Evolutionary conservation across 2,888 invertebrate species (phyloP), one percentile per base, ranked within the genome.

Genomic region (Perdita meconis): DNA sequence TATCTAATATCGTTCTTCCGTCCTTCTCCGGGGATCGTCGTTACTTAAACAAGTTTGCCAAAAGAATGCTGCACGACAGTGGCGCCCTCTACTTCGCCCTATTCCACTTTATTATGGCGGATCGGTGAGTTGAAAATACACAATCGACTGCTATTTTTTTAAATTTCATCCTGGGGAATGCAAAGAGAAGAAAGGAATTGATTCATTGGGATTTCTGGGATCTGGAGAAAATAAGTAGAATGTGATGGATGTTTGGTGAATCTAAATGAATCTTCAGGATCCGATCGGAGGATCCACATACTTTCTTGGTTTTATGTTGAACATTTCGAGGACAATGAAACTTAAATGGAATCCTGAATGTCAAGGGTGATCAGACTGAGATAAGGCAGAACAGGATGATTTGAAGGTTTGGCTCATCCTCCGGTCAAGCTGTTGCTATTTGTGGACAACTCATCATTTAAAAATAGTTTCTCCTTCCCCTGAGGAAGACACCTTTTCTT

Each of bases 1-100:
- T 30, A 50, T 56, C 66, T 65, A 71, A 70, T 19, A 22, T 66
- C 47, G 51, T 66, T 74, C 73, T 72, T 71, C 19, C 57, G 57
- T 74, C 63, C 38, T 44, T 34, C 47, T 12, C 36, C 53, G 53
- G 12, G 13, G 30, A 38, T 30, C 47, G 2, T 8, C 19, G 55
- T 70, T 30, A 2, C 19, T 34, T 30, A 30, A 13, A 40, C 2
- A 6, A 13, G 1, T 55, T 30, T 0, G 3, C 13, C 12, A 5
- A 30, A 19, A 19, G 5, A 40, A 50, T 10, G 12, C 4, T 24
- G 13, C 6, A 2, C 19, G 30, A 22, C 13, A 40, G 6, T 13
- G 2, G 16, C 16, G 16, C 16, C 34, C 26, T 26, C n/a, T 42
- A 42, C 0, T 36, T 40, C 40, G 6, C 24, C 22, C n/a, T 3